Conservation (phyloP, 2,888 invertebrate species). For the Chelonus formosanus region DNA sequence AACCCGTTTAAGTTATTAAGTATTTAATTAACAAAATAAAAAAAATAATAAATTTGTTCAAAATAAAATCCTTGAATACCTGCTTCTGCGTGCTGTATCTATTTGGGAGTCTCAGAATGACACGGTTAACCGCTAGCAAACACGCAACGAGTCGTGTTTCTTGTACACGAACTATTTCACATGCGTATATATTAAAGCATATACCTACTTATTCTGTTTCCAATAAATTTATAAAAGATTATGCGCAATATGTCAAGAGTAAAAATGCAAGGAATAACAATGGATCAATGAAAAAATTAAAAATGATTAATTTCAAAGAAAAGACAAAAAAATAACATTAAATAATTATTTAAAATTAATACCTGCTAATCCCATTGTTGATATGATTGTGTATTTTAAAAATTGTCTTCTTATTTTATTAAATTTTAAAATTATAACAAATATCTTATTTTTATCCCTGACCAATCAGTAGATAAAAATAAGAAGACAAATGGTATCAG, state of each 20-base stretch:
- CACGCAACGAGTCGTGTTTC: conserved; percentile 13
- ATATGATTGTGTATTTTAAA: not conserved
- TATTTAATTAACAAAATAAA: not conserved
- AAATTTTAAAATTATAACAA: not conserved
- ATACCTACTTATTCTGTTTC: not conserved
- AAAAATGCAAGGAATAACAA: not conserved
- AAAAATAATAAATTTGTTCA: conserved; percentile 8
- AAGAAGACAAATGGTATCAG: conserved; percentile 13
- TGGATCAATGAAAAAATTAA: not conserved
- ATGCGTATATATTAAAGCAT: not conserved
- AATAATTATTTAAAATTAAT: conserved; percentile 18
- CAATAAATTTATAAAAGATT: conserved; percentile 1
- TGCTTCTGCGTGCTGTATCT: conserved; percentile 4
- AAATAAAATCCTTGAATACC: conserved; percentile 14
- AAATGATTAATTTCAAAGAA: not conserved
- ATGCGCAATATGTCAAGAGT: conserved; percentile 5
- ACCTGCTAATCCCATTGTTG: conserved; percentile 42
- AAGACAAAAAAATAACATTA: not conserved
- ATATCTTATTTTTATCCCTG: not conserved
- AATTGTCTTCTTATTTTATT: too few species aligned
- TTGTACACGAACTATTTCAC: conserved; percentile 1
- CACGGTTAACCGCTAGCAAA: conserved; percentile 17
- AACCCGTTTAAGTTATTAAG: not conserved
- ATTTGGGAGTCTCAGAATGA: conserved; percentile 19
- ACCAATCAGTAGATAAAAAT: conserved; percentile 3